Percentiles rank a stretch among this genome's conserved stretches.
These are phyloP conservation scores for Uria aalge DNA, from an alignment of 2,113 vertebrate species.

Conservation along the genomic window DNA sequence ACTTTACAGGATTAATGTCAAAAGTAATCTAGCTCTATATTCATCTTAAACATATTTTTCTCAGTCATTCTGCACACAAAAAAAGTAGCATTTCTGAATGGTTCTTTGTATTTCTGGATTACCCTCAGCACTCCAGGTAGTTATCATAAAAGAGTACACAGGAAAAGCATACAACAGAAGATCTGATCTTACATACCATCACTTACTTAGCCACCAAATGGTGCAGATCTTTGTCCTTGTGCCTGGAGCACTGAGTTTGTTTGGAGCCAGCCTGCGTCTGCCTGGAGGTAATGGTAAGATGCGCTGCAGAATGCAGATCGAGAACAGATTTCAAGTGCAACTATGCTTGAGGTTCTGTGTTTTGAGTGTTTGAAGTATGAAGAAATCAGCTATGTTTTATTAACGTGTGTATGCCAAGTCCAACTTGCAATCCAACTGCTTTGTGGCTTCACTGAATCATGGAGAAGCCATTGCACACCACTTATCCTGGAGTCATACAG, in stretches of 20 bases:
- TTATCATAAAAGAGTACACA: background rate
- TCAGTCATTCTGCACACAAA: background rate
- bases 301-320: background rate
- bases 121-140: background rate
- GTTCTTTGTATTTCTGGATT: background rate
- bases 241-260: background rate
- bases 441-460: background rate
- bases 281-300: background rate
- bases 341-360: background rate
- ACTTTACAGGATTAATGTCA: background rate
- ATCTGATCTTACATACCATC: background rate
- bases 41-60: background rate
- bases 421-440: background rate
- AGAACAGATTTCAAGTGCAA: background rate
- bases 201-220: background rate
- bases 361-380: background rate
- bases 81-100: background rate
- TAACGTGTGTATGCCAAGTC: background rate
- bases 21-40: background rate
- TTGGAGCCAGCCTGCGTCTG: background rate
- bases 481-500: background rate
- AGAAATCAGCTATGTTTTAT: background rate
- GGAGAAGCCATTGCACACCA: background rate
- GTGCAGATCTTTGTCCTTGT: background rate
- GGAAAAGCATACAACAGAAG: background rate